Conservation (phyloP, 2,113 vertebrate genomes). For the Promerops cafer region DNA sequence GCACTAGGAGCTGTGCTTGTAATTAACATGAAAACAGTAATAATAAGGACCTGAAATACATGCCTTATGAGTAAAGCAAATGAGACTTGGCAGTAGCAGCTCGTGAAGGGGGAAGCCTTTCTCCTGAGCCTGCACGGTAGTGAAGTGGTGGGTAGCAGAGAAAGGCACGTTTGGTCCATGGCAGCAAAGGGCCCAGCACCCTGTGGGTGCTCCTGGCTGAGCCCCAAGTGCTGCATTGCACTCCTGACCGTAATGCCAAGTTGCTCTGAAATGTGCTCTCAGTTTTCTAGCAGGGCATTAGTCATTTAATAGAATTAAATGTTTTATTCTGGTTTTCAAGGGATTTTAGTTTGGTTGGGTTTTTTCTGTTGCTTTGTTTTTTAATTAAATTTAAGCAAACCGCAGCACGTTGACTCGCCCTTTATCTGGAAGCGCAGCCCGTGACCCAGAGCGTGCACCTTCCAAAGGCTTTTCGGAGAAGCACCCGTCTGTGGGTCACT, state of each 20-base stretch:
- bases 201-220: background rate
- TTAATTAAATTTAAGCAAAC: background rate
- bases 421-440: fast-evolving
- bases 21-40: background rate
- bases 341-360: background rate
- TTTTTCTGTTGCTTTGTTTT: background rate
- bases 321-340: background rate
- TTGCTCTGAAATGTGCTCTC: background rate
- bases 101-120: background rate
- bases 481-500: background rate
- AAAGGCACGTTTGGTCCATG: fast-evolving
- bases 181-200: background rate
- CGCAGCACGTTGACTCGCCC: fast-evolving
- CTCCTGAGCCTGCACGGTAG: fast-evolving
- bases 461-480: background rate
- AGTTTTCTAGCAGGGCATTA: background rate
- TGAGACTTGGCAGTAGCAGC: background rate
- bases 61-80: background rate
- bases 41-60: background rate
- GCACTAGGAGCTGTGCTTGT: background rate
- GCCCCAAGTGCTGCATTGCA: background rate
- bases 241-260: background rate
- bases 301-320: background rate
- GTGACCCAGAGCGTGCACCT: fast-evolving
- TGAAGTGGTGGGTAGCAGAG: background rate